Conservation (phyloP, 1,140 invertebrate species). For the Drosophila nasuta region DNA sequence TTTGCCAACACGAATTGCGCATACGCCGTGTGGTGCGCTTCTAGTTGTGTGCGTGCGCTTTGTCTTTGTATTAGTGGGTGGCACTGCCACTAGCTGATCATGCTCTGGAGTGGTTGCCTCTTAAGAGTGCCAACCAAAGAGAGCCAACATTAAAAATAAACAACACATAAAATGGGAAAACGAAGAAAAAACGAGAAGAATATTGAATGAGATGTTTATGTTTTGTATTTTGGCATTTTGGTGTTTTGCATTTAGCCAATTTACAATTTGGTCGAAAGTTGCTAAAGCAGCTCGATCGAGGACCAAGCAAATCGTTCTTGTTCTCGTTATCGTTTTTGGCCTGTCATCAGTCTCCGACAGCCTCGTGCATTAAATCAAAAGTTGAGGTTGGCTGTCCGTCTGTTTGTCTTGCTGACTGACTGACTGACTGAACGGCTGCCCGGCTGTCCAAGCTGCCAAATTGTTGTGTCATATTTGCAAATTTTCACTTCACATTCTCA, state of each 20-base stretch:
- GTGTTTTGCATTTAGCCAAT: background rate
- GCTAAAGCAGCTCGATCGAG: background rate
- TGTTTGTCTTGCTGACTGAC: background rate
- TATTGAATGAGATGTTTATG: constrained; percentile 20
- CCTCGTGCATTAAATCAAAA: constrained; percentile 50
- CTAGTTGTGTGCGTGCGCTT: constrained; percentile 17
- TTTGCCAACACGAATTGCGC: constrained; percentile 86
- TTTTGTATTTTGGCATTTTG: constrained; percentile 20
- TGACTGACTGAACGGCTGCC: constrained; percentile 4
- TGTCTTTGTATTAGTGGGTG: constrained; percentile 4
- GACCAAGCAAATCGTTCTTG: background rate
- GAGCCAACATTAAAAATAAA: constrained; percentile 41
- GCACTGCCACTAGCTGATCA: background rate
- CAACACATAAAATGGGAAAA: constrained; percentile 16
- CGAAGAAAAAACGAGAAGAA: background rate
- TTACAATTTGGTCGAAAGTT: constrained; percentile 20
- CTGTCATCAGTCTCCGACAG: constrained; percentile 33
- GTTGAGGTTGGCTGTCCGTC: background rate
- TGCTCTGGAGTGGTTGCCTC: constrained; percentile 51
- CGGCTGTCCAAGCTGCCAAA: constrained; percentile 68
- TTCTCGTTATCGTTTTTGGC: background rate
- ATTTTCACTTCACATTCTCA: constrained; percentile 79
- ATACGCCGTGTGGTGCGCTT: constrained; percentile 66
- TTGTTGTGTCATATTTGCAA: constrained; percentile 76
- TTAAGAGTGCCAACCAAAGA: constrained; percentile 21